Conservation (phyloP, 1,140 invertebrate genomes). For the Calycopis cecrops region DNA sequence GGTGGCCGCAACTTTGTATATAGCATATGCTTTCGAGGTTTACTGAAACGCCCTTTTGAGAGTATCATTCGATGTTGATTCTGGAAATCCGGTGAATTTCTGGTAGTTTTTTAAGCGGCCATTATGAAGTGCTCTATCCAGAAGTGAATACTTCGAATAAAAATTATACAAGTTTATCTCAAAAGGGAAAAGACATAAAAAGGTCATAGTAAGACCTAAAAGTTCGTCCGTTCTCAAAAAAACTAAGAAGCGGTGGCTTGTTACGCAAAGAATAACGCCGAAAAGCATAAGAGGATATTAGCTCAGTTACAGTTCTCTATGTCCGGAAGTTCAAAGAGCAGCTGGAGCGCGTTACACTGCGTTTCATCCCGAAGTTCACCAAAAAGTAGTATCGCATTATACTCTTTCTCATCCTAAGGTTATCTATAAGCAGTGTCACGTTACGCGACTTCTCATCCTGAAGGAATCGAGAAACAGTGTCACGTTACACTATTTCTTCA, state of each 20-base stretch:
- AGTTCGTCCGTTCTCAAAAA: constrained; percentile 14
- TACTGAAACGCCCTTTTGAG: constrained; percentile 13
- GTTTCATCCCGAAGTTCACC: constrained; percentile 9
- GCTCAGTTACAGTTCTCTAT: constrained; percentile 9
- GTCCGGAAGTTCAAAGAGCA: constrained; percentile 14
- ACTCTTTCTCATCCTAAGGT: background rate
- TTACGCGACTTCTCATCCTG: too few species aligned
- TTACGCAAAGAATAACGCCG: constrained; percentile 12
- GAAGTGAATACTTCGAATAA: too few species aligned
- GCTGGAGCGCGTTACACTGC: constrained; percentile 13
- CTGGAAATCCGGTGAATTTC: constrained; percentile 11
- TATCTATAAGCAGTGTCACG: too few species aligned
- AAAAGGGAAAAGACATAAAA: constrained; percentile 8
- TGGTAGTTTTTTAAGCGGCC: constrained; percentile 14
- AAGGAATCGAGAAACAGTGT: too few species aligned
- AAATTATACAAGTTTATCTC: too few species aligned
- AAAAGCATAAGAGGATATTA: constrained; percentile 14
- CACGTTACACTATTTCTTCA: too few species aligned
- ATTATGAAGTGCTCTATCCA: constrained; percentile 15
- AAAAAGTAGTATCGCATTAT: background rate
- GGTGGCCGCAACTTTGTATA: constrained; percentile 17
- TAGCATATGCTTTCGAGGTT: constrained; percentile 16
- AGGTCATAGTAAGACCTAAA: constrained; percentile 15
- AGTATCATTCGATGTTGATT: background rate
- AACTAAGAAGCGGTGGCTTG: constrained; percentile 6